Evolutionary conservation across 2,888 invertebrate species (phyloP), one percentile per base, ranked within the genome.

Genomic region (Junonia oenone): DNA sequence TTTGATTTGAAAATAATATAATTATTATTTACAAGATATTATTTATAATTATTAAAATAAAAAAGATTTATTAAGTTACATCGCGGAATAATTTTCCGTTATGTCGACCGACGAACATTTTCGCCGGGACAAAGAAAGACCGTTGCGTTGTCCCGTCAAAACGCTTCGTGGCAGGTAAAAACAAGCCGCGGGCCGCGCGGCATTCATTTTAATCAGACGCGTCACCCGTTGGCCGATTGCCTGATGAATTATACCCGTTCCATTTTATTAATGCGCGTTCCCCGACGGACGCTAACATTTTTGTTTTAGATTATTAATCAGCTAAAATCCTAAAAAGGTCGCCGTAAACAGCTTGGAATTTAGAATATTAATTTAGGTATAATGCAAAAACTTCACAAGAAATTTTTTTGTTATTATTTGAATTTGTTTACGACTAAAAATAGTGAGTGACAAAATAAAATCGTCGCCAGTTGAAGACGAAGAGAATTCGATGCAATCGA

Each of bases 121-220:
- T 53, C 48, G 22, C 29, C 22, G 19, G 45, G 31, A 31, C 17
- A 54, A 54, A 53, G 53, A 46, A 40, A 40, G 47, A 29, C 31
- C 29, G 17, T 19, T 26, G 22, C 22, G 14, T 26, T 45, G 45
- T 53, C 46, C 46, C 48, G 56, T 53, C 55, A 58, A 43, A 77
- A 76, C 75, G 71, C 71, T 33, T 27, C 47, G 47, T 51, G 61
- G 66, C 76, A 74, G 77, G 76, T 78, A 76, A 73, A 76, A 74
- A 72, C 68, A 51, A 27, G 66, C 64, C 55, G 50, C 64, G 62
- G 65, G 61, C 58, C 56, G 59, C 51, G 61, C 67, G 60, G 73
- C 72, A 75, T 79, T 75, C 73, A 72, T 80, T 79, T 78, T 79
- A 79, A 81, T 82, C 75, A 79, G 69, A 63, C 67, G 63, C 75